These are phyloP conservation scores for Danio tinwini DNA, from an alignment of 2,797 vertebrate genomes.

Conservation along the genomic window DNA sequence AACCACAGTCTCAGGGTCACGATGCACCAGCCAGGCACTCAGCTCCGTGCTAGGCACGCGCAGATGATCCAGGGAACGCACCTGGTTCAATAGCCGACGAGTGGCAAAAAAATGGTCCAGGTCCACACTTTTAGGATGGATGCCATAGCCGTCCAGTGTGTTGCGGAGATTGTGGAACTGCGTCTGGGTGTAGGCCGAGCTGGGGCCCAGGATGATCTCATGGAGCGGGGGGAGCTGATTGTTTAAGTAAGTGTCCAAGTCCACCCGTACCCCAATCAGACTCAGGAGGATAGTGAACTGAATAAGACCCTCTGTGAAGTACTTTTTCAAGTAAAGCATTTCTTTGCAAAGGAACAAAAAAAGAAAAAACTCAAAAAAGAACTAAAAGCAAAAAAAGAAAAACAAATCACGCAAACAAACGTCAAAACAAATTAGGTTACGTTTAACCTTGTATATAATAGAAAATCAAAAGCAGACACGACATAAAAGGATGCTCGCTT, in stretches of 20 bases:
- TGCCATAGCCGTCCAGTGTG: constrained; percentile 97
- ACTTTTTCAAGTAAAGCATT: constrained; percentile 99
- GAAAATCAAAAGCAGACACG: constrained; percentile 32
- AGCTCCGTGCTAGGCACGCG: constrained; percentile 93
- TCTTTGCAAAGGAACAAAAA: constrained; percentile 88
- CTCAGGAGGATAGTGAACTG: constrained; percentile 99
- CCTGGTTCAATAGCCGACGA: constrained; percentile 91
- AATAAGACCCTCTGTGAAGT: constrained; percentile 99
- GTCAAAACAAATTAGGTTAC: constrained; percentile 56
- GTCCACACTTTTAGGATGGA: constrained; percentile 98
- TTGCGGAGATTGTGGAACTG: constrained; percentile 98
- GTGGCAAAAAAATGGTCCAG: constrained; percentile 94
- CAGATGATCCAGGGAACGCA: constrained; percentile 93
- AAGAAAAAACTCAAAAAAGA: constrained; percentile 79
- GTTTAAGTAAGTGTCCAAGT: constrained; percentile 96
- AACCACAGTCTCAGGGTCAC: constrained; percentile 91
- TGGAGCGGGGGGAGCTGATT: constrained; percentile 94
- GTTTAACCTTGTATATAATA: constrained; percentile 28
- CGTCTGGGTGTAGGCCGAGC: constrained; percentile 97
- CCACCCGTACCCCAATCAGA: constrained; percentile 95
- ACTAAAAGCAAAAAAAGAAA: constrained; percentile 68
- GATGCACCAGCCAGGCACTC: constrained; percentile 94
- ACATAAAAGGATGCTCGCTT: constrained; percentile 17
- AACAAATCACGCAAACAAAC: constrained; percentile 44
- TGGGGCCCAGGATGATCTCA: constrained; percentile 98